Evolutionary conservation across 2,113 vertebrate genomes (phyloP), one percentile per base, ranked within the genome.

Genomic region (Dascyllus trimaculatus): DNA sequence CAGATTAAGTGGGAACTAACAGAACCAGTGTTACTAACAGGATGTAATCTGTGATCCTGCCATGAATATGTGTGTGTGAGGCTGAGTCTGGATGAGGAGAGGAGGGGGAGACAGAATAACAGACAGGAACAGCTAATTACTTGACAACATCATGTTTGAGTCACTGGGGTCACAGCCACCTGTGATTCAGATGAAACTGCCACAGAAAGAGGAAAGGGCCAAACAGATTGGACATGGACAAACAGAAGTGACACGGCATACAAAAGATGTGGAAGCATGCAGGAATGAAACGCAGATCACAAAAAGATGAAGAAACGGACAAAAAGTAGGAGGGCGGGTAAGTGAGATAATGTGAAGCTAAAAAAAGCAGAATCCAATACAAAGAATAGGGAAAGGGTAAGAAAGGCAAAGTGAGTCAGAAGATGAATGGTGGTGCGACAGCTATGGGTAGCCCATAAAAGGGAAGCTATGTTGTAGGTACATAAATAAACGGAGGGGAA

Each of bases 381-480:
- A 26, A 38, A 63, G 14, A 75, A 19, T 35, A 35, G 1, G 32
- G 32, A 65, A 77, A 40, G 49, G 11, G 6, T 32, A 35, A 65
- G 43, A 79, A 38, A 71, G 19, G 45, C 64, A 82, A 78, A 69
- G 76, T 71, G 80, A 88, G 73, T 79, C 81, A 73, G 62, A 89
- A 80, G 88, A 89, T 81, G 38, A 79, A 90, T 77, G 64, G 10
- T 64, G 60, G 32, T 40, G 56, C 48, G 52, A 60, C 71, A 68
- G 79, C 71, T 74, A 85, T 74, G 57, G 74, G 54, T 70, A 38
- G 32, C 29, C 90, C 89, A 87, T 92, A 92, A 85, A 91, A 91
- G 89, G 86, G 61, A 91, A 93, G 78, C 80, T 90, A 88, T 92
- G 86, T 78, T 69, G 80, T 58, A 88, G 80, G 73, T 85, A 81